phyloP scores from a whole-genome alignment of 2,797 vertebrate genomes.

The Sebastes nivosus region DNA sequence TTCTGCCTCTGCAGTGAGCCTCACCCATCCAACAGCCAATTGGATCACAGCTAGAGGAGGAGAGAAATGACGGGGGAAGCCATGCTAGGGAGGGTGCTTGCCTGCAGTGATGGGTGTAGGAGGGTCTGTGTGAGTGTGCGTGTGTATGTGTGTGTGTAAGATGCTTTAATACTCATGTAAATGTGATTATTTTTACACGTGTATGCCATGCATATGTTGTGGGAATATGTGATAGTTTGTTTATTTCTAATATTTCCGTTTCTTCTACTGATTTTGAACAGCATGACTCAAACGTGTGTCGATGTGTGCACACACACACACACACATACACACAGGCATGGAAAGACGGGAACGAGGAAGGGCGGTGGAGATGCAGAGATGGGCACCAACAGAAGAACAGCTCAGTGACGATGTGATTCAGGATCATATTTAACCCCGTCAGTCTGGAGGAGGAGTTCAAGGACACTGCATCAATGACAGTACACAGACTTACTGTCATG shows the following conservation, averaged over 20 bases:
- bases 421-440: not conserved
- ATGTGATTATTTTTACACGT: not conserved
- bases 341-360: not conserved
- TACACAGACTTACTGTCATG: not conserved
- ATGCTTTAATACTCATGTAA: not conserved
- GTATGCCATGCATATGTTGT: not conserved
- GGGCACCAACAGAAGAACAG: conserved; percentile 6
- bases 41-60: conserved; percentile 32
- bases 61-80: conserved; percentile 57
- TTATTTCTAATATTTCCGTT: not conserved
- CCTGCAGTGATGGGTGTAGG: conserved; percentile 63
- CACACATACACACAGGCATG: not conserved
- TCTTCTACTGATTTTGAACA: not conserved
- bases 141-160: not conserved
- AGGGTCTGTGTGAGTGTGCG: conserved; percentile 6
- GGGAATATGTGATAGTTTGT: not conserved
- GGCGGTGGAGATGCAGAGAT: not conserved
- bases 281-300: too few relatives aligned
- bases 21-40: conserved; percentile 76
- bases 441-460: conserved; percentile 9
- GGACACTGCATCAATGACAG: conserved; percentile 15
- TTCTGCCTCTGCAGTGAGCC: conserved; percentile 77
- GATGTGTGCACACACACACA: not conserved
- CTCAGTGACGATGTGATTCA: not conserved
- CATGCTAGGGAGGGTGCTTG: conserved; percentile 48